phyloP scores from a whole-genome alignment of 2,888 invertebrate genomes.

The Crioceris asparagi region DNA sequence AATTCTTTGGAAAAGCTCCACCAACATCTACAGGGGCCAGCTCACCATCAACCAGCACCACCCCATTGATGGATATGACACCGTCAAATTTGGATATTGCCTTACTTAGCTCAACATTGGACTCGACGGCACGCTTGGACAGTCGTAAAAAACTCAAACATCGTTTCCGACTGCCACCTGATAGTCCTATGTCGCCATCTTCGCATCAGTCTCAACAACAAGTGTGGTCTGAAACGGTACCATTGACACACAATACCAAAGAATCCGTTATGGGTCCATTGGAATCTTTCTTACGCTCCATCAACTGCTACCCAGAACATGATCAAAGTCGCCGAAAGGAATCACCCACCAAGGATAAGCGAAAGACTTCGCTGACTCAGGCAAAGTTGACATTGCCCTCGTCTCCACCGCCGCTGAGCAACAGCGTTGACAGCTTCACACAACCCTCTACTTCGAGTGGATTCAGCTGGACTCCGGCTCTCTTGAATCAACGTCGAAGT shows the following conservation, averaged over 20 bases:
- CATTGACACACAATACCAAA: constrained; percentile 26
- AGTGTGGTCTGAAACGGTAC: constrained; percentile 29
- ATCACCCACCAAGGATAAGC: constrained; percentile 16
- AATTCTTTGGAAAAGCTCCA: constrained; percentile 6
- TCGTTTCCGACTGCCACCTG: constrained; percentile 17
- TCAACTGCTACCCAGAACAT: constrained; percentile 34
- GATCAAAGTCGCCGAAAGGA: constrained; percentile 26
- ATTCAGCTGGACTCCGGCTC: constrained; percentile 37
- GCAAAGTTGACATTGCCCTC: constrained; percentile 25
- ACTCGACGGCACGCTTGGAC: constrained; percentile 15
- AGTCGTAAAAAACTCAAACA: constrained; percentile 23
- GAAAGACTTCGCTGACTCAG: constrained; percentile 13
- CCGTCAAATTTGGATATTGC: constrained; percentile 26
- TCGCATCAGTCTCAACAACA: constrained; percentile 12
- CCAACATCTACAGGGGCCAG: constrained; percentile 2
- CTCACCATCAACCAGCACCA: constrained; percentile 11
- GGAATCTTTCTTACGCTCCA: constrained; percentile 34
- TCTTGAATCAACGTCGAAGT: constrained; percentile 29
- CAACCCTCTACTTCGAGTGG: constrained; percentile 19
- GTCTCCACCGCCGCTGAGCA: not conserved
- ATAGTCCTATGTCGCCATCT: constrained; percentile 7
- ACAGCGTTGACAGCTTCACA: constrained; percentile 14
- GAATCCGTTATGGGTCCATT: constrained; percentile 34
- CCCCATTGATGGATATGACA: constrained; percentile 23
- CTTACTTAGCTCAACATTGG: constrained; percentile 18